Conservation (phyloP, 2,113 vertebrate species). For the Ranitomeya variabilis region DNA sequence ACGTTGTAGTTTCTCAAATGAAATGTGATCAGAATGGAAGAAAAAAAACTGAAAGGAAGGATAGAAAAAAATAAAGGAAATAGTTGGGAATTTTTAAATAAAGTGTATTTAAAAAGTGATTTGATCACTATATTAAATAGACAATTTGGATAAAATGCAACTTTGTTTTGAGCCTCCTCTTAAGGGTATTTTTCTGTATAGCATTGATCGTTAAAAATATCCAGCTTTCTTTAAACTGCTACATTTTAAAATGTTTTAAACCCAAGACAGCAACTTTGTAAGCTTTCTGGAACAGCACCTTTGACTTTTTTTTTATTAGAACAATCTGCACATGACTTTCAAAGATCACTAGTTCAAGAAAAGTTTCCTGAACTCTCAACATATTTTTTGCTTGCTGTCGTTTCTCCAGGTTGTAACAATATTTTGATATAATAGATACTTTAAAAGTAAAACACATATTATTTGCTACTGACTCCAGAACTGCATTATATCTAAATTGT, state of each 20-base stretch:
- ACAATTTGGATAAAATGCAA: too few relatives aligned
- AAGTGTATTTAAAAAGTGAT: too few relatives aligned
- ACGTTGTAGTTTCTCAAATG: too few relatives aligned
- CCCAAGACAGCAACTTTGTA: background rate
- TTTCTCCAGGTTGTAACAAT: background rate
- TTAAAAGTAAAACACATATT: background rate
- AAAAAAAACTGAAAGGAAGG: too few relatives aligned
- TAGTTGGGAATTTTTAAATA: too few relatives aligned
- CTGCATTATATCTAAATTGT: background rate
- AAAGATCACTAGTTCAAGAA: slow-evolving; percentile 27
- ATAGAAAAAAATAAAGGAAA: too few relatives aligned
- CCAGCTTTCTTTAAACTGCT: background rate
- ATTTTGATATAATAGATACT: slow-evolving; percentile 12
- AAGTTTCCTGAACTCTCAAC: slow-evolving; percentile 12
- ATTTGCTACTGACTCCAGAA: background rate
- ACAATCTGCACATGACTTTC: slow-evolving; percentile 4
- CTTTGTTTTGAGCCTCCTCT: too few relatives aligned
- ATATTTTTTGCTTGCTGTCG: background rate
- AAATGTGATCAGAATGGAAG: too few relatives aligned
- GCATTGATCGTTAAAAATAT: too few relatives aligned
- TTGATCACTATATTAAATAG: too few relatives aligned
- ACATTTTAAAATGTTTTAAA: slow-evolving; percentile 16
- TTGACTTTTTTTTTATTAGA: slow-evolving; percentile 11
- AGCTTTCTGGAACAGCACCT: background rate
- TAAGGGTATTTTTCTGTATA: too few relatives aligned